Evolutionary conservation across 2,113 vertebrate genomes (phyloP), one percentile per base, ranked within the genome.

Genomic region (Stigmatopora nigra): DNA sequence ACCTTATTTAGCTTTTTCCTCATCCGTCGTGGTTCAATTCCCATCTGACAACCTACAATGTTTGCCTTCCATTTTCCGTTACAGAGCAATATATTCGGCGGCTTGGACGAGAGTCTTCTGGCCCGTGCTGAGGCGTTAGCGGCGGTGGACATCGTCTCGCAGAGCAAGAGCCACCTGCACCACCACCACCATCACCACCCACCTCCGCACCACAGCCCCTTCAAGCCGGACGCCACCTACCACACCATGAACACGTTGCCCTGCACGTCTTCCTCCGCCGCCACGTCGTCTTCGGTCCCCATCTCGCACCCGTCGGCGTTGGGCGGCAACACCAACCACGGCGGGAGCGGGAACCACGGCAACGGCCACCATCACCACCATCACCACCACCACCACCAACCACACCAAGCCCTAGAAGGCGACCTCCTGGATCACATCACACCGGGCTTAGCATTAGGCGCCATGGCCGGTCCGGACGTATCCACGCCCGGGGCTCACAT

Each of bases 11-110:
- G 1, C 25, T 31, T 31, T 31, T 31, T 31, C 7, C n/a, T n/a
- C n/a, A n/a, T n/a, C n/a, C n/a, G n/a, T 16, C 86, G 84, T 84
- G 86, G 79, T 86, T 75, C 84, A 93, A 94, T 94, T 95, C 94
- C 92, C 91, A 86, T 88, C 92, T 94, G 95, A 93, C 92, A 93
- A 92, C 3, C 25, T 3, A 13, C 90, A 93, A 99, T 96, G 94
- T 95, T 94, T 91, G 94, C 94, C 91, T 97, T 97, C 92, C 98
- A 93, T 93, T 99, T 98, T 93, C 94, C 93, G 94, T 97, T 96
- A 92, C 96, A 99, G 97, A 98, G 97, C 95, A 98, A 99, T 93
- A 98, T 99, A 94, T 99, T 99, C 93, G 97, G 96, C 81, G 96
- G 96, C 88, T 94, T 99, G 93, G 96, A 99, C 93, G 96, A 99